Evolutionary conservation across 2,888 invertebrate species (phyloP).

Genomic region (Dynastes grantii): DNA sequence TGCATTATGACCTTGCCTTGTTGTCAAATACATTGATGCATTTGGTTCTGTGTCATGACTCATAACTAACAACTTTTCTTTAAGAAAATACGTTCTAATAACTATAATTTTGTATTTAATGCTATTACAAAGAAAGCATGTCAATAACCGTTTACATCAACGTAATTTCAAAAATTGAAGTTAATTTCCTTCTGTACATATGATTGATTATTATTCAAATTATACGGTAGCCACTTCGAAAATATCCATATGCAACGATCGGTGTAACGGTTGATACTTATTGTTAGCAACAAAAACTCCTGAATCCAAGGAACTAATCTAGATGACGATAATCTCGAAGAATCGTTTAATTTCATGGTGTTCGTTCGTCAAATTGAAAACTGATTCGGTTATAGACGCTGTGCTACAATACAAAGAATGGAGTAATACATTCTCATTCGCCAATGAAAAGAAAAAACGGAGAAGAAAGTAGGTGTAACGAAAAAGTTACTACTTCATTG

Average conservation of each 20-base stretch:
- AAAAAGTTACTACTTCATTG: conserved; percentile 30
- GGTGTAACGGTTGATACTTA: not conserved
- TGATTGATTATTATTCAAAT: no score
- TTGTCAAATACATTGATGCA: no score
- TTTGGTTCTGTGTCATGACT: no score
- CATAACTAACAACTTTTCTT: no score
- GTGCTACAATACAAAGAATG: conserved; percentile 6
- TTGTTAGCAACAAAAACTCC: conserved; percentile 51
- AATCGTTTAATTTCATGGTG: conserved; percentile 58
- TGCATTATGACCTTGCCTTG: no score
- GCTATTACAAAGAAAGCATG: no score
- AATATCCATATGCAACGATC: not conserved
- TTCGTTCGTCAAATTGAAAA: conserved; percentile 51
- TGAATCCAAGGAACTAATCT: conserved; percentile 52
- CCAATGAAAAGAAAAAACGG: conserved; percentile 1
- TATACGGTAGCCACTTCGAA: not conserved
- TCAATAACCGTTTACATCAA: no score
- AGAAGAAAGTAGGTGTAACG: conserved; percentile 30
- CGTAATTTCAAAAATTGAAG: no score
- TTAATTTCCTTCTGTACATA: no score
- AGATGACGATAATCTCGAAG: conserved; percentile 53
- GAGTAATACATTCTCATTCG: conserved; percentile 15
- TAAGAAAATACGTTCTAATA: no score
- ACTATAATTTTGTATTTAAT: no score
- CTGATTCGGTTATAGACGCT: conserved; percentile 43